Base-by-base conservation (phyloP, 2,113 vertebrate species). In the Macaca fascicularis region DNA sequence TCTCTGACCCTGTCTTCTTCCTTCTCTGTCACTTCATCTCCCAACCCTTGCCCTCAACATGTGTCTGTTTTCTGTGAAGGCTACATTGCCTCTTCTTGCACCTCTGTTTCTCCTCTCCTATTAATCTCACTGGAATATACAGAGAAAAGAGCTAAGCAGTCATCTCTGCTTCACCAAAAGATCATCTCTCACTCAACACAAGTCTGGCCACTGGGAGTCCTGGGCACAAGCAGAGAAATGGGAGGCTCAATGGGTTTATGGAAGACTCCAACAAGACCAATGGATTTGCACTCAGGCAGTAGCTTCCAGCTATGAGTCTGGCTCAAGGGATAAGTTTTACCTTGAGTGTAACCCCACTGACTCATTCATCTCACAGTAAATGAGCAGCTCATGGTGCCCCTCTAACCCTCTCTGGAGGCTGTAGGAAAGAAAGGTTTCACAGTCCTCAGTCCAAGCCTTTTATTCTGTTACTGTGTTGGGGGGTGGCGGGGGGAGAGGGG, bases 111-210 rank as follows among this genome's bases (percentile, higher is more conserved):
- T 82, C 35, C 35, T 94, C 74, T 72, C 38, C 85, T 80, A 16
- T 61, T 61, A 43, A 93, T 69, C 76, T 92, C 52, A 22, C 52
- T 23, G 64, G 59, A 95, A 81, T 43, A 6, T 30, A 84, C 30
- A 89, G 70, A 94, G 64, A 50, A 87, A 95, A 92, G 84, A 90
- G 76, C 86, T 64, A 35, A 92, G n/a, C 67, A 96, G 92, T 61
- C 81, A 80, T 79, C 45, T 96, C 92, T 94, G 55, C 72, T 83
- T 80, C 69, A 86, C 55, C 55, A 55, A 96, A 94, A 95, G 80
- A 74, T 88, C 52, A 82, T 40, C 17, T 92, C 74, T 93, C 40
- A 75, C n/a, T 61, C 79, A 83, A 76, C 2, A 27, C 40, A 64
- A 72, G 25, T 25, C 80, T 76, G 43, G 76, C 55, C 69, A 50